Evolutionary conservation across 92 coral and sea anemone species (phyloP).

Genomic region (Siderastrea siderea): DNA sequence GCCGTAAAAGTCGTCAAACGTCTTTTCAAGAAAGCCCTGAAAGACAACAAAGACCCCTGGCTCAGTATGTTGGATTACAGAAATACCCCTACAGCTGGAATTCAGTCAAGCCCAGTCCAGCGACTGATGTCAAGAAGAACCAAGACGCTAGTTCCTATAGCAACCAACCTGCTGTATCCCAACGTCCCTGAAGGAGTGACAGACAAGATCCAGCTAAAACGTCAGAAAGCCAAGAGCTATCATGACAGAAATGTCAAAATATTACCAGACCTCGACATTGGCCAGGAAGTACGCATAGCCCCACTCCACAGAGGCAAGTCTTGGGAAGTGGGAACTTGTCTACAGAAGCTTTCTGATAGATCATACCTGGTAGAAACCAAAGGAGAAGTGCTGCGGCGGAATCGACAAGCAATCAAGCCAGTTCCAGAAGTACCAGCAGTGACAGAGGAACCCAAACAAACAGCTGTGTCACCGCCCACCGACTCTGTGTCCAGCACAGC

Average conservation of each 20-base stretch:
- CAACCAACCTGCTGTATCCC: conserved; percentile 56
- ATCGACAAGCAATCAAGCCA: conserved; percentile 50
- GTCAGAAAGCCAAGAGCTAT: conserved; percentile 63
- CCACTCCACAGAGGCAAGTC: conserved; percentile 35
- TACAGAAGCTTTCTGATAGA: conserved; percentile 50
- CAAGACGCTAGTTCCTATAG: conserved; percentile 56
- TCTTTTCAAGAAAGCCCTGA: conserved; percentile 66
- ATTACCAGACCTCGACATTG: conserved; percentile 62
- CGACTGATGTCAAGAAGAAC: conserved; percentile 70
- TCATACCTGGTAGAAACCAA: conserved; percentile 43
- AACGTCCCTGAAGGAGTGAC: conserved; percentile 59
- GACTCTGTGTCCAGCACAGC: not conserved
- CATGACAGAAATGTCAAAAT: conserved; percentile 47
- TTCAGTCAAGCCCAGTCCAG: conserved; percentile 68
- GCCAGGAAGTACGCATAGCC: conserved; percentile 65
- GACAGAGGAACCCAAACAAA: not conserved
- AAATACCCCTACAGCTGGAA: conserved; percentile 63
- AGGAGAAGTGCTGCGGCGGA: conserved; percentile 51
- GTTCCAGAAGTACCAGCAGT: not conserved
- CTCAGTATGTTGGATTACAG: conserved; percentile 57
- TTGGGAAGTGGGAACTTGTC: conserved; percentile 58
- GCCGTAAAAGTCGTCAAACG: conserved; percentile 50
- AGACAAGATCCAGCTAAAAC: conserved; percentile 40
- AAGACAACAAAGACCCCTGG: conserved; percentile 69
- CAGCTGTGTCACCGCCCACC: not conserved